Base-by-base conservation (phyloP, 2,888 invertebrate genomes). In the Drosophila limbata region DNA sequence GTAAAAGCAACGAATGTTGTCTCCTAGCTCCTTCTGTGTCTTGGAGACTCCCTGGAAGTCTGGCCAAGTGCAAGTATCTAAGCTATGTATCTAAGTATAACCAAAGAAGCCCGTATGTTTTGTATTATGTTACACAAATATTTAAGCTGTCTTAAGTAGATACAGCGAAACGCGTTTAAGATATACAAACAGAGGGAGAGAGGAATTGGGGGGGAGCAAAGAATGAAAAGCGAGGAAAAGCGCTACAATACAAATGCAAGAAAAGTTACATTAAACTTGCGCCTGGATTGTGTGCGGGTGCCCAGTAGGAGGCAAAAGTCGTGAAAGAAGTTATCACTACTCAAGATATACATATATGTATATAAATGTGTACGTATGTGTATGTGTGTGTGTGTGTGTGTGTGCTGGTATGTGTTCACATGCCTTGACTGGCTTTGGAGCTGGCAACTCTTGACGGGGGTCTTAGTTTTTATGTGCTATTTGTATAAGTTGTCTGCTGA, bases 101-200 rank as follows among this genome's bases (percentile, higher is more conserved):
- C 87, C 87, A 84, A 86, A 86, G 84, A 84, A 88, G 87, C 84
- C 88, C 89, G 88, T 84, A 84, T 84, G 84, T 88, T 86, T 86
- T 84, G 84, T 88, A 84, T 84, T 84, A 88, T 88, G 89, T 84
- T 84, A 84, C 84, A 84, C 84, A 88, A 84, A 84, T 84, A 86
- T 88, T 84, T 84, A 84, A 84, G 84, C 84, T 88, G 84, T 63
- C 89, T 88, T 86, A 84, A 88, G 87, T 86, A 88, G 89, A 88
- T 88, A 84, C 89, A 84, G 81, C 84, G 81, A 84, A 84, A 84
- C 89, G 89, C 89, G 89, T 84, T 84, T 74, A 84, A 84, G 84
- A 86, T 88, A 86, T 84, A 88, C 84, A 84, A 88, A 84, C 80
- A 82, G 40, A 39, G 19, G 31, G 28, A 60, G 44, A 25, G n/a